Base-by-base conservation (phyloP, 35 echinoderm and acorn worm species). In the Hemicentrotus pulcherrimus region DNA sequence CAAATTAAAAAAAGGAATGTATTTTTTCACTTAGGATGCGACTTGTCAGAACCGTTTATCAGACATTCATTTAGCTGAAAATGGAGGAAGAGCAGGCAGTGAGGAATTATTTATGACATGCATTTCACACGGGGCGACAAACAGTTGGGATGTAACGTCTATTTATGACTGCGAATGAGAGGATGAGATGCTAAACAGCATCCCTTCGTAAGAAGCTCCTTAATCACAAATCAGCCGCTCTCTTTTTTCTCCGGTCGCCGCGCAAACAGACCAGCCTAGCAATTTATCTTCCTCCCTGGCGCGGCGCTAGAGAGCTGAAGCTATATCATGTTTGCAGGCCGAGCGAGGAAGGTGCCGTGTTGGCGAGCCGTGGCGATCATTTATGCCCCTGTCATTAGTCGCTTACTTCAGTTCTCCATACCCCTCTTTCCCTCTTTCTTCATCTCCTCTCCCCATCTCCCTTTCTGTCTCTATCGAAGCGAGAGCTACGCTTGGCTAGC, bases 291-390 rank as follows among this genome's bases (percentile, higher is more conserved):
- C 48, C 48, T 93, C 91, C 9, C 91, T 93, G 91, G 91, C 91
- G 91, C 91, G 91, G 91, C 46, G 48, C 30, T 22, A 58, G 48
- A 93, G 48, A 93, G 91, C 48, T 93, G 91, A 93, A 93, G 91
- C 91, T 93, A 93, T 32, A 93, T 93, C 91, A 93, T 93, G 91
- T 93, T 93, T 93, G 91, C 91, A 93, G 91, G 9, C 46, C 32
- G 48, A 47, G 91, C 47, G 91, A 93, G 91, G 91, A 93, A 93
- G 91, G 91, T 93, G 91, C 91, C 91, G 91, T 93, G 41, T 93
- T 93, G 91, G 91, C 91, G 91, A 93, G 91, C 91, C 91, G 91
- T 93, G 47, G 91, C 91, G 48, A 93, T 93, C 91, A 93, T 93
- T 93, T 93, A 93, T 93, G 91, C 91, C 41, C 30, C 48, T 93